Conservation (phyloP, 30 jellyfish, hydroid and myxozoan genomes). For the Pelagia noctiluca region DNA sequence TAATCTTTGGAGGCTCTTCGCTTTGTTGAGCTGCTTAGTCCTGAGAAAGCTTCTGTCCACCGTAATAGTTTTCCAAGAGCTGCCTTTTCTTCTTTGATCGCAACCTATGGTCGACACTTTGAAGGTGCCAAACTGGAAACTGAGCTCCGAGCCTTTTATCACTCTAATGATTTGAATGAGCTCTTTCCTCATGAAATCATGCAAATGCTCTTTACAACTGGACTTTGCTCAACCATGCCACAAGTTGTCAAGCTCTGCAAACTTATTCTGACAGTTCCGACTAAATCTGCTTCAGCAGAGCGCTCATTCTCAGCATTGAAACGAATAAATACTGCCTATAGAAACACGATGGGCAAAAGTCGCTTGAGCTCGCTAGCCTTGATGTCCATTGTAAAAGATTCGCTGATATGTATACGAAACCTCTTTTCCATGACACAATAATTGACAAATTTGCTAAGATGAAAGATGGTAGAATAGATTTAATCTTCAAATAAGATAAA, state of each 20-base stretch:
- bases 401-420: no score
- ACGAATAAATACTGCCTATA: no score
- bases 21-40: slow-evolving; percentile 58
- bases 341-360: no score
- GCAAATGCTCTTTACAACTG: not conserved
- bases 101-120: slow-evolving; percentile 56
- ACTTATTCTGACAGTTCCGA: slow-evolving; percentile 30
- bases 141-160: slow-evolving; percentile 43
- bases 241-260: slow-evolving; percentile 51
- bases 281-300: slow-evolving; percentile 32
- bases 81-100: slow-evolving; percentile 23
- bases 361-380: no score
- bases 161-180: slow-evolving; percentile 13
- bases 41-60: slow-evolving; percentile 35
- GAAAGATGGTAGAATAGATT: no score
- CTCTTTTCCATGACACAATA: no score
- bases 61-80: slow-evolving; percentile 41
- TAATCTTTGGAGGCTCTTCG: slow-evolving; percentile 45
- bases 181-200: slow-evolving; percentile 21
- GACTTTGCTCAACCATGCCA: slow-evolving; percentile 29
- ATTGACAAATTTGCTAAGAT: no score
- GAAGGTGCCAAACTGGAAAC: slow-evolving; percentile 24
- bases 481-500: no score
- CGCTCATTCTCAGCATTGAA: no score
- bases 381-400: no score